Percentiles rank a stretch among this genome's conserved stretches.
Evolutionary conservation across 2,113 vertebrate species (phyloP).

Genomic region (Myanophis thanlyinensis): DNA sequence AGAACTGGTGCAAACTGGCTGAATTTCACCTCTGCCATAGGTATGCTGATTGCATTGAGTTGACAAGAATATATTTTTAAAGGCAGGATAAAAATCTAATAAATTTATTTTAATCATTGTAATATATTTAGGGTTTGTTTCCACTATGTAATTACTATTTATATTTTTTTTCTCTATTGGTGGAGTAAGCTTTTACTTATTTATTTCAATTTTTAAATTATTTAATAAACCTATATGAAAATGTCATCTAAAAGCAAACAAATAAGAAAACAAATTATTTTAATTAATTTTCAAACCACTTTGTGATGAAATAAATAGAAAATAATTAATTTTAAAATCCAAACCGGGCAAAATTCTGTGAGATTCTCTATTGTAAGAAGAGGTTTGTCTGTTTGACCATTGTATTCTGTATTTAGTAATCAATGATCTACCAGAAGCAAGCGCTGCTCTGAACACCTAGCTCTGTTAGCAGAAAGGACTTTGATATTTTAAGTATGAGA

Average conservation of each 20-base stretch:
- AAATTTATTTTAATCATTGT: not conserved
- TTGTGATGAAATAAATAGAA: not conserved
- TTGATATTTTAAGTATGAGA: not conserved
- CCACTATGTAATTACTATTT: not conserved
- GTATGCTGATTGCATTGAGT: not conserved
- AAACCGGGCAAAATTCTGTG: not conserved
- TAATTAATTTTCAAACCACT: not conserved
- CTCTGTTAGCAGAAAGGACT: not conserved
- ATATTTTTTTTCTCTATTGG: not conserved
- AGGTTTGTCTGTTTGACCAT: not conserved
- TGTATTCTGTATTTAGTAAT: not conserved
- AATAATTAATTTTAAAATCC: not conserved
- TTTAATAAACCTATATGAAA: not conserved
- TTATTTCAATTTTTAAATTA: not conserved
- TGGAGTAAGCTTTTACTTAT: not conserved
- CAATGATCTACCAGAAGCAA: not conserved
- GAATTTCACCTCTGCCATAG: too few relatives aligned
- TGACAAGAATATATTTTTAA: not conserved
- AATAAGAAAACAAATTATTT: not conserved
- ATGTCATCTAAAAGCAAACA: not conserved
- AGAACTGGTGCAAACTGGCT: too few relatives aligned
- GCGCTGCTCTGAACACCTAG: not conserved
- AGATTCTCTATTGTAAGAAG: not conserved
- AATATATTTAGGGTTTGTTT: not conserved
- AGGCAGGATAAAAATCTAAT: not conserved